phyloP scores from a whole-genome alignment of 1,140 invertebrate genomes.

The Pogonomyrmex barbatus region DNA sequence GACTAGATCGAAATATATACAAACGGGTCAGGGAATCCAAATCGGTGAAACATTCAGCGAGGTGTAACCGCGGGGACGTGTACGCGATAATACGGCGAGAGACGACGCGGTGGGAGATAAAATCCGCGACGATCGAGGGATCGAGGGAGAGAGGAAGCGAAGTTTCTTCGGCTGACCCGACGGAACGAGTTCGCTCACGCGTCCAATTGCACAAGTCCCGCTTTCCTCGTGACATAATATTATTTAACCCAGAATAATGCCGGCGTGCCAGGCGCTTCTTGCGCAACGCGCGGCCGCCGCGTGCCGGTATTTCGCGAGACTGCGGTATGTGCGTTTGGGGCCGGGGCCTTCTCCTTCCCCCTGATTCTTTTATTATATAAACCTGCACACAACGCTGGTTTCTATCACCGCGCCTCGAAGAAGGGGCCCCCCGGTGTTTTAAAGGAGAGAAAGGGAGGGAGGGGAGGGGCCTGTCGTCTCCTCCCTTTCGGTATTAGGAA shows the following conservation, averaged over 20 bases:
- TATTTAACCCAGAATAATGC: constrained; percentile 84
- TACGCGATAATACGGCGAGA: constrained; percentile 2
- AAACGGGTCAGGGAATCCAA: not conserved
- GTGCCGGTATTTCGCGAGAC: constrained; percentile 81
- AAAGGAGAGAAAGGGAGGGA: constrained; percentile 50
- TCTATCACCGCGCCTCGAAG: constrained; percentile 35
- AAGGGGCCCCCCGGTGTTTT: not conserved
- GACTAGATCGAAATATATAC: not conserved
- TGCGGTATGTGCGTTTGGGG: constrained; percentile 58
- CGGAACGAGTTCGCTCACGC: constrained; percentile 57
- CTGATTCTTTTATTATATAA: constrained; percentile 81
- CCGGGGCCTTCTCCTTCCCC: no score
- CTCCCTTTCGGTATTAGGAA: constrained; percentile 68
- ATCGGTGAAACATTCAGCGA: not conserved
- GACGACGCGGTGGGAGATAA: constrained; percentile 6
- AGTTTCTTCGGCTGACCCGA: constrained; percentile 22
- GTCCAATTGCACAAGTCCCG: constrained; percentile 79
- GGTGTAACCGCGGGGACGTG: not conserved
- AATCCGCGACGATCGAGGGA: constrained; percentile 8
- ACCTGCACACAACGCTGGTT: constrained; percentile 69
- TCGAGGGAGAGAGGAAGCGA: constrained; percentile 47
- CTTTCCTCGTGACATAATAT: constrained; percentile 84
- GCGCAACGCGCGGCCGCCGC: constrained; percentile 77
- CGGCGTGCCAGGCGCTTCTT: constrained; percentile 71
- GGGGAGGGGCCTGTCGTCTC: not conserved